Conservation (phyloP, 1,140 invertebrate species). For the Myzus persicae region DNA sequence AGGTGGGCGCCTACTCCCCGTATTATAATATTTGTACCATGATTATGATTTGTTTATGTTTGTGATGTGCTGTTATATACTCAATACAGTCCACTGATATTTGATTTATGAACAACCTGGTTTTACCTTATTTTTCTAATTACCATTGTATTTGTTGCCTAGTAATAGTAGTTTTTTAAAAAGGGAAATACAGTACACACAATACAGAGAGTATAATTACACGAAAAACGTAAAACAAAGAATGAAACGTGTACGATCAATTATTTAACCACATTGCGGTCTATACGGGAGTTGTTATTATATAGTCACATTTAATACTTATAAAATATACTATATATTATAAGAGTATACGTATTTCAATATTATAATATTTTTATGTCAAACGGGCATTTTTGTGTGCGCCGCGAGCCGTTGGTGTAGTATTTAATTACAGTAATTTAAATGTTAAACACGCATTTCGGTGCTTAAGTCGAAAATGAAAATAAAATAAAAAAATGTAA, state of each 20-base stretch:
- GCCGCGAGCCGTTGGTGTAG: background rate
- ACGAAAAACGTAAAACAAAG: background rate
- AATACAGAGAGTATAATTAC: too few species aligned
- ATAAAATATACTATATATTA: background rate
- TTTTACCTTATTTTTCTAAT: too few species aligned
- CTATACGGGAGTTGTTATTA: background rate
- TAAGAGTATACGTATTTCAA: background rate
- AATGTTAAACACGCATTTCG: slow-evolving; percentile 21
- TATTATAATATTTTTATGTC: slow-evolving; percentile 3
- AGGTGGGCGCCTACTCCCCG: too few species aligned
- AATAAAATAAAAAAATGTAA: background rate
- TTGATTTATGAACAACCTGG: too few species aligned
- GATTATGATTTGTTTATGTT: too few species aligned
- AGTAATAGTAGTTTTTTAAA: too few species aligned
- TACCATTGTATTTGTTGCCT: too few species aligned
- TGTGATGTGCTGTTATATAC: too few species aligned
- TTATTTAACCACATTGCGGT: background rate
- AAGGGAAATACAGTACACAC: too few species aligned
- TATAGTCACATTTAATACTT: background rate
- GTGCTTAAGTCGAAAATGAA: background rate
- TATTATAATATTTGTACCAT: too few species aligned
- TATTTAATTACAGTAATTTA: slow-evolving; percentile 36
- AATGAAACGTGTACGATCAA: background rate
- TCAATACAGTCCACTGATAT: too few species aligned
- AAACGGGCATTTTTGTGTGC: background rate